Base-by-base conservation (phyloP, 2,113 vertebrate genomes). In the Podarcis muralis region DNA sequence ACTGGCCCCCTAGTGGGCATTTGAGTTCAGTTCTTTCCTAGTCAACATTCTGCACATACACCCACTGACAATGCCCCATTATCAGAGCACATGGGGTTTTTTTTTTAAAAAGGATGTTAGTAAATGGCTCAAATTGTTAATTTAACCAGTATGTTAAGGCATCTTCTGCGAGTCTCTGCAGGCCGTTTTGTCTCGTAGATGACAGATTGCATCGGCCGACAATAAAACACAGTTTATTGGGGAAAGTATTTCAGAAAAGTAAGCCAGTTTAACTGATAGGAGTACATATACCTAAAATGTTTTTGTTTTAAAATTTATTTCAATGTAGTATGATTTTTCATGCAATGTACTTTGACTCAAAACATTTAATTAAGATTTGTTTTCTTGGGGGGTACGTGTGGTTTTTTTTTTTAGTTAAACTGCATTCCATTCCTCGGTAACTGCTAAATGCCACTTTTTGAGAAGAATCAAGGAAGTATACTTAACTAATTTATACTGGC, bases 401-500 rank as follows among this genome's bases (percentile, higher is more conserved):
- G 18, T 37, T 91, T 87, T 86, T 85, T 0, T 83, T 22, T 11
- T 43, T 78, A 8, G 25, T 80, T 83, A 91, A 87, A 76, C 12
- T 35, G 4, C 77, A 83, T 93, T 88, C 80, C 86, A 87, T 25
- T 89, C 75, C 35, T 81, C n/a, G 84, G 43, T 88, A 92, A 25
- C n/a, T 69, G 62, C 18, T 74, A 90, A 85, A 81, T 87, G 77
- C 68, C 18, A 37, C 81, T 82, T 90, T 87, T 48, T 66, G 23
- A 93, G 86, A 87, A 71, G 59, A 81, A 75, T n/a, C 2, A 81
- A 35, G 37, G 7, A 88, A 85, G 32, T 90, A 74, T 1, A 62
- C 85, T 94, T 94, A 53, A 85, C 71, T 92, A 84, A 84, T 88
- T 92, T 90, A 77, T 65, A 87, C 86, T 86, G 81, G 35, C 80